Conservation (phyloP, 2,797 vertebrate species). For the Protosalanx chinensis region DNA sequence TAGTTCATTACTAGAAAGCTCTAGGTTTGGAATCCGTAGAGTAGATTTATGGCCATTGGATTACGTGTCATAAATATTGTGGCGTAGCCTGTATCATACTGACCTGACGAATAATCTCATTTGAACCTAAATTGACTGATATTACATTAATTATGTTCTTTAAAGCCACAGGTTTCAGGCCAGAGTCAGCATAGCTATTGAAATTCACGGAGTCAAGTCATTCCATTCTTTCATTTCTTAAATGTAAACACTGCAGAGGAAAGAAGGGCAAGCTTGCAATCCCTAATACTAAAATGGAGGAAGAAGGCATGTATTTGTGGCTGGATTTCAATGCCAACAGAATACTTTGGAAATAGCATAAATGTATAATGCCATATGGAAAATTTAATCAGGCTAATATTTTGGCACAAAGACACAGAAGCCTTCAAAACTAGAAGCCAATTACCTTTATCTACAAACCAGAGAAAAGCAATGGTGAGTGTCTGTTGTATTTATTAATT, state of each 20-base stretch:
- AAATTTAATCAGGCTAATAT: neutral
- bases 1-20: slow-evolving; percentile 26
- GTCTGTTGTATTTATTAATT: slow-evolving; percentile 1
- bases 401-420: neutral
- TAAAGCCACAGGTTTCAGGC: slow-evolving; percentile 8
- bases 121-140: slow-evolving; percentile 23
- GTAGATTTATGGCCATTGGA: slow-evolving; percentile 13
- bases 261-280: slow-evolving; percentile 9
- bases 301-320: neutral
- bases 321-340: neutral
- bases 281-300: neutral
- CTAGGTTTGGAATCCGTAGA: slow-evolving; percentile 14
- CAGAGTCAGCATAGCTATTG: slow-evolving; percentile 3
- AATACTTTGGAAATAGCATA: neutral
- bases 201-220: slow-evolving; percentile 17
- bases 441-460: neutral
- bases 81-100: slow-evolving; percentile 21
- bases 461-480: neutral
- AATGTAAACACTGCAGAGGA: neutral
- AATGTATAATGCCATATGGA: neutral
- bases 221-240: neutral
- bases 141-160: slow-evolving; percentile 15
- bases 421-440: neutral
- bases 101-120: slow-evolving; percentile 20
- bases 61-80: slow-evolving; percentile 27